Evolutionary conservation across 2,113 vertebrate species (phyloP).

Genomic region (Pithys albifrons): DNA sequence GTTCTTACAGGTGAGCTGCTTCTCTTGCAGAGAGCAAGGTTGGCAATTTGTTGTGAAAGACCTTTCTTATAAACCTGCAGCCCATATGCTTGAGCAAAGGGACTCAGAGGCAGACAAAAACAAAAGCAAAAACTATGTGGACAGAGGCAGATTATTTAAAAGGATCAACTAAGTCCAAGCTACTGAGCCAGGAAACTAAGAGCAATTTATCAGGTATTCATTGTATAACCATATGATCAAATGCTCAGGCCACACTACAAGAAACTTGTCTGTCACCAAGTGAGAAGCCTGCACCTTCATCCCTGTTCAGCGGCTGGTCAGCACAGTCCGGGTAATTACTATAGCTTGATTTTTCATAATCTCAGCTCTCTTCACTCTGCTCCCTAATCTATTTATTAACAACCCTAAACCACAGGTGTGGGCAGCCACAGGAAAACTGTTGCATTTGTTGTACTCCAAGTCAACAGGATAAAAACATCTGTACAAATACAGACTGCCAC

Average conservation of each 20-base stretch:
- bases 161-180: not conserved
- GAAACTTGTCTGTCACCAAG: not conserved
- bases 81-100: not conserved
- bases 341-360: not conserved
- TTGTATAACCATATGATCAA: not conserved
- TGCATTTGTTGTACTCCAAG: not conserved
- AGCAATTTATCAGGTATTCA: not conserved
- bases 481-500: not conserved
- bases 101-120: not conserved
- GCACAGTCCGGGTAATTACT: not conserved
- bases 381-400: not conserved
- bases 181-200: not conserved
- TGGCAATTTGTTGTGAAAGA: not conserved
- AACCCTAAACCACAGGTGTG: not conserved
- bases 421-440: not conserved
- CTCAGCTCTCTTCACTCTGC: not conserved
- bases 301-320: not conserved
- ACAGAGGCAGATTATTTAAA: not conserved
- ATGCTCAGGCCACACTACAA: not conserved
- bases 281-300: not conserved
- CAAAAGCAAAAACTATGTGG: not conserved
- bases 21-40: not conserved
- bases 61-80: not conserved
- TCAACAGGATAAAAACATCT: not conserved
- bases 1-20: not conserved